Evolutionary conservation across 2,113 vertebrate genomes (phyloP).

Genomic region (Caretta caretta): DNA sequence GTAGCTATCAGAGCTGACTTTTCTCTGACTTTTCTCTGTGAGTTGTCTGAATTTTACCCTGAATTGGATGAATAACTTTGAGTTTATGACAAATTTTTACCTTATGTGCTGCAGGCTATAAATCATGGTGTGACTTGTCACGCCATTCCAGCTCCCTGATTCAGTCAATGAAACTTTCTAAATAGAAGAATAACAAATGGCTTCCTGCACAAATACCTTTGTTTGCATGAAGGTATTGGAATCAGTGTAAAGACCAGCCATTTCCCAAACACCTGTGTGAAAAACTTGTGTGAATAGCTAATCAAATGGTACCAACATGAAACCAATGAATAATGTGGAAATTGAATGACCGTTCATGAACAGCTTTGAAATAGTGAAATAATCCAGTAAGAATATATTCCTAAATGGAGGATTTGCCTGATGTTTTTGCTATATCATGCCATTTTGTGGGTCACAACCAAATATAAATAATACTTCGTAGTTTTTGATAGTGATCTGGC

Average conservation of each 20-base stretch:
- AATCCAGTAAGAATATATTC: neutral
- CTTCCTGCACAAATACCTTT: neutral
- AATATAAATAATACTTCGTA: neutral
- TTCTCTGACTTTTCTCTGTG: neutral
- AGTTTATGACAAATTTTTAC: neutral
- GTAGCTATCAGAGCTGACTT: neutral
- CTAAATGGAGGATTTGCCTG: neutral
- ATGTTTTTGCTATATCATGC: neutral
- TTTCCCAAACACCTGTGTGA: neutral
- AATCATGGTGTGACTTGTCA: neutral
- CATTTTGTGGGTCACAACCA: neutral
- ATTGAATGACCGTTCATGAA: neutral
- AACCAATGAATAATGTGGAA: neutral
- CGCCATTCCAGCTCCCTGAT: neutral
- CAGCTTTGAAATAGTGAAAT: neutral
- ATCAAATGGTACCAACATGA: neutral
- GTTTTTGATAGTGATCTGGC: neutral
- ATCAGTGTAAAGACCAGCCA: neutral
- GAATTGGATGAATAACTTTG: neutral
- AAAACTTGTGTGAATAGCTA: neutral
- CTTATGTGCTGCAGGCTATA: neutral
- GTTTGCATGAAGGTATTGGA: neutral
- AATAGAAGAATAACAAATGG: neutral
- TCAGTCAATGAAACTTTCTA: neutral
- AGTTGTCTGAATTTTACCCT: neutral